Percentiles rank a stretch among this genome's conserved stretches.
Conservation (phyloP, 2,888 invertebrate species). For the Caenorhabditis macrosperma region DNA sequence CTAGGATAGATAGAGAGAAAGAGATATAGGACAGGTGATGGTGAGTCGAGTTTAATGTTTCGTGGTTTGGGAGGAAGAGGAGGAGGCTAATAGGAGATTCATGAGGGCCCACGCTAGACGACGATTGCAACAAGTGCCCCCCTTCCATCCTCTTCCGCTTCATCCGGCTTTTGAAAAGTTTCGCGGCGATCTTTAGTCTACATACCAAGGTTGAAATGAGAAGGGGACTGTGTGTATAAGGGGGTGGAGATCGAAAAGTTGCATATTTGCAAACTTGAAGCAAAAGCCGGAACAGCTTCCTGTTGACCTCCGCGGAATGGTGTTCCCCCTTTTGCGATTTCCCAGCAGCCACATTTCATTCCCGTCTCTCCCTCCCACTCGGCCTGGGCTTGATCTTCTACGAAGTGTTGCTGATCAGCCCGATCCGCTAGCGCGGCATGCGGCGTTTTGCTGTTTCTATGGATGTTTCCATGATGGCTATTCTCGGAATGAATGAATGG, state of each 20-base stretch:
- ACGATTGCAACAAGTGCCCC: constrained; percentile 47
- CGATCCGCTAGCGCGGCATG: not conserved
- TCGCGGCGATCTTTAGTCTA: constrained; percentile 43
- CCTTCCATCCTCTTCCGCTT: constrained; percentile 4
- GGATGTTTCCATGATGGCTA: constrained; percentile 5
- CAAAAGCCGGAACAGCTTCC: not conserved
- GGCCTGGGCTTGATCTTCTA: constrained; percentile 38
- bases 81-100: constrained; percentile 12
- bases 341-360: not conserved
- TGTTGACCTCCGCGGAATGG: not conserved
- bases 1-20: not conserved
- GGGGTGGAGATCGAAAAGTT: not conserved
- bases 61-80: not conserved
- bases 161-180: constrained; percentile 36
- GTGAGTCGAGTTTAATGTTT: too few relatives aligned
- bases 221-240: constrained; percentile 7
- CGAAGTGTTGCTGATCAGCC: constrained; percentile 53
- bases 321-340: not conserved
- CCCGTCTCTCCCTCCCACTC: not conserved
- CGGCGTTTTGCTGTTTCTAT: constrained; percentile 4
- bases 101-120: constrained; percentile 29
- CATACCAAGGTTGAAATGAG: too few relatives aligned
- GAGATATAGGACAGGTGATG: constrained; percentile 9
- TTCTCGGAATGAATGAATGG: too few relatives aligned
- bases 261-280: not conserved